Evolutionary conservation across 1,140 invertebrate genomes (phyloP).

Genomic region (Aphidius gifuensis): DNA sequence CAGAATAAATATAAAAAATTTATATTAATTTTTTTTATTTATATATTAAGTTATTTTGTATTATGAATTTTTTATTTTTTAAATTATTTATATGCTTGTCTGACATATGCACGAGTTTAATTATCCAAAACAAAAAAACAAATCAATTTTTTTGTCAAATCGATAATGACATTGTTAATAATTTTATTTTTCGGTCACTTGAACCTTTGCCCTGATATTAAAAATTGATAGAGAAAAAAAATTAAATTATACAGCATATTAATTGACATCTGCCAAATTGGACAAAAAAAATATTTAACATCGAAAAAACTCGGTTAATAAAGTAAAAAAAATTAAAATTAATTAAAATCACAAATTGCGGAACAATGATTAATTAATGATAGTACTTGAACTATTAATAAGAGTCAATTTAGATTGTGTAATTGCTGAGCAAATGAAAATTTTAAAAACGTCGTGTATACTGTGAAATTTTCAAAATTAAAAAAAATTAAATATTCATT

Average conservation of each 20-base stretch:
- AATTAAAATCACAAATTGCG: neutral
- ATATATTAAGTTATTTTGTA: no score
- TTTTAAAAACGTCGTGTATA: neutral
- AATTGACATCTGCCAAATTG: neutral
- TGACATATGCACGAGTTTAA: no score
- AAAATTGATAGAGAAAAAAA: no score
- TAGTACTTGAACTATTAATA: constrained; percentile 19
- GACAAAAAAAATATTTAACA: neutral
- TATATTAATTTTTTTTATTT: no score
- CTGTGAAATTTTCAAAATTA: neutral
- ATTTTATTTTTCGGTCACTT: no score
- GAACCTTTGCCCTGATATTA: no score
- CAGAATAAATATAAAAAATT: no score
- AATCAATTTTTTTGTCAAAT: no score
- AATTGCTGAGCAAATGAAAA: constrained; percentile 10
- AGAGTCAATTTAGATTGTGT: constrained; percentile 14
- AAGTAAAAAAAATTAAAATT: constrained; percentile 9
- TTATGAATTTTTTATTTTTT: no score
- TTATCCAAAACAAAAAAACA: no score
- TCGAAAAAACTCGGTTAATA: neutral
- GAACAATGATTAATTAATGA: constrained; percentile 21
- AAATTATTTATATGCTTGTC: no score
- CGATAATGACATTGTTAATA: no score
- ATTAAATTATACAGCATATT: neutral
- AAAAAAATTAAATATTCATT: neutral